Evolutionary conservation across 2,888 invertebrate species (phyloP).

Genomic region (Tenthredo notha): DNA sequence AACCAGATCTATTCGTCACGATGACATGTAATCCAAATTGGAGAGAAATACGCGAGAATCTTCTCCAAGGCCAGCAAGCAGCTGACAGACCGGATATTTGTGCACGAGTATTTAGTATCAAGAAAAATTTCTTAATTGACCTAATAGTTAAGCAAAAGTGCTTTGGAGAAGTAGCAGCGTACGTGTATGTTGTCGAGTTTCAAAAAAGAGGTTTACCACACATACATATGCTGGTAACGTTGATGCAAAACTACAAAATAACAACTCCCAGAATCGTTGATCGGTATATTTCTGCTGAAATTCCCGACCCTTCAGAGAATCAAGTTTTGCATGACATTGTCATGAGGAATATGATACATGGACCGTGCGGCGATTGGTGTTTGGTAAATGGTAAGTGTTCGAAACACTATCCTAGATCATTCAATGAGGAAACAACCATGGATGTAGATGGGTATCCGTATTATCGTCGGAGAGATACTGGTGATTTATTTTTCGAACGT

Average conservation of each 20-base stretch:
- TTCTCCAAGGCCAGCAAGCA: constrained; percentile 52
- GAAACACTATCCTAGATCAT: constrained; percentile 67
- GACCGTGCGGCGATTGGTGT: constrained; percentile 69
- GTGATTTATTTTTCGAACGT: constrained; percentile 59
- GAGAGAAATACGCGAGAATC: constrained; percentile 59
- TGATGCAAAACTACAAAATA: constrained; percentile 59
- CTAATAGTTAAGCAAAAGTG: constrained; percentile 54
- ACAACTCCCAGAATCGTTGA: constrained; percentile 60
- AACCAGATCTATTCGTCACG: background rate
- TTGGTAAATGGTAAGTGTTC: constrained; percentile 62
- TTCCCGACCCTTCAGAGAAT: constrained; percentile 68
- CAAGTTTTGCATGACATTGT: constrained; percentile 68
- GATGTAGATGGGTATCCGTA: constrained; percentile 34
- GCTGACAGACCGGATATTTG: constrained; percentile 60
- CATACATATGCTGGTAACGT: constrained; percentile 59
- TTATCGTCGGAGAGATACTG: constrained; percentile 53
- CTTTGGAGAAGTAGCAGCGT: constrained; percentile 45
- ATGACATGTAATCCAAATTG: constrained; percentile 54
- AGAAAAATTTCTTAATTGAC: constrained; percentile 56
- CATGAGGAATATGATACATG: constrained; percentile 71
- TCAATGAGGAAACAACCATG: constrained; percentile 51
- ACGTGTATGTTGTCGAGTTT: too few species aligned
- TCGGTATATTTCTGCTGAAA: constrained; percentile 66
- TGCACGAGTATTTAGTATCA: constrained; percentile 56
- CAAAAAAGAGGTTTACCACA: constrained; percentile 52